Conservation (phyloP, 2,797 vertebrate species). For the Myotis myotis region DNA sequence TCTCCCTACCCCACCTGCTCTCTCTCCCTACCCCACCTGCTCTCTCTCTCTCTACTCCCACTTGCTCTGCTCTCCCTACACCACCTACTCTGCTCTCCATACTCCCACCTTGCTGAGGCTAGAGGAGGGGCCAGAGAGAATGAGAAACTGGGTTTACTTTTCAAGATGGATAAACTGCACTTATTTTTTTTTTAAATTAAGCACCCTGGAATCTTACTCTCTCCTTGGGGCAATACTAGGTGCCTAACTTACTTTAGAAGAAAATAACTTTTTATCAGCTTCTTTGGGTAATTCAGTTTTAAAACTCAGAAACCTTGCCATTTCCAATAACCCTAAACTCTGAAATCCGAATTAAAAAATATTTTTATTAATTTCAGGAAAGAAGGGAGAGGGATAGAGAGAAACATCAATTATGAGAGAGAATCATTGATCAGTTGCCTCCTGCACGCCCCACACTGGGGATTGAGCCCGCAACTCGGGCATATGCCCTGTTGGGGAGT, state of each 20-base stretch:
- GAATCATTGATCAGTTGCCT: no score
- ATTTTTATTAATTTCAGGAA: no score
- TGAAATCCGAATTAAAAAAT: background rate
- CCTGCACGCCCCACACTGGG: no score
- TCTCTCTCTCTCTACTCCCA: background rate
- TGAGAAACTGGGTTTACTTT: background rate
- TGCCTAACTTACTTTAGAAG: background rate
- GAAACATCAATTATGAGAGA: no score
- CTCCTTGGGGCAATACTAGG: background rate
- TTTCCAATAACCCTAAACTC: background rate
- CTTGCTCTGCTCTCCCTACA: background rate
- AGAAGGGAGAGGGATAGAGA: no score
- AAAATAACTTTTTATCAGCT: background rate
- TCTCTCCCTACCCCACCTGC: background rate
- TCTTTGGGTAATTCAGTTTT: conserved; percentile 19
- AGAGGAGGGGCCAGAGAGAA: background rate
- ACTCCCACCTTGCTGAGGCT: background rate
- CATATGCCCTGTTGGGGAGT: no score
- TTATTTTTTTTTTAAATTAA: background rate
- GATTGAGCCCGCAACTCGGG: no score
- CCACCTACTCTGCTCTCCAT: background rate
- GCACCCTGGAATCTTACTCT: background rate
- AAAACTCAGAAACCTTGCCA: background rate
- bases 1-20: background rate
- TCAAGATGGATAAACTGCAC: background rate